Conservation (phyloP, 1,140 invertebrate species). For the Brachionus calyciflorus region DNA sequence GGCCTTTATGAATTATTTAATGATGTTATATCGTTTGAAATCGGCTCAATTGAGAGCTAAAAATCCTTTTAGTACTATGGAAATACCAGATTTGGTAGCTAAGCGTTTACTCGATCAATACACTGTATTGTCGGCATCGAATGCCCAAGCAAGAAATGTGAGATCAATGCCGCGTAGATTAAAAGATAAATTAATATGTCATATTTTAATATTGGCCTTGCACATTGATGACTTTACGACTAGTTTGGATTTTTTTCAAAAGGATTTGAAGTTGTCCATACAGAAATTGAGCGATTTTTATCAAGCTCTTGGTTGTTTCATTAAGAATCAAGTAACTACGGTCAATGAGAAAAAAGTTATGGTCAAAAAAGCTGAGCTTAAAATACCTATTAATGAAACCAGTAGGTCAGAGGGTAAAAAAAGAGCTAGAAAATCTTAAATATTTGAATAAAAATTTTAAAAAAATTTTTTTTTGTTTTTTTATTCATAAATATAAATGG, state of each 20-base stretch:
- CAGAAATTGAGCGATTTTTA: slow-evolving; percentile 41
- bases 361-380: slow-evolving; percentile 25
- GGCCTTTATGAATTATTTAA: slow-evolving; percentile 25
- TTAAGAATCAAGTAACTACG: slow-evolving; percentile 24
- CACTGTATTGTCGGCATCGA: slow-evolving; percentile 1
- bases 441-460: no score
- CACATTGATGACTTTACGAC: slow-evolving; percentile 45
- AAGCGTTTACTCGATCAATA: slow-evolving; percentile 22
- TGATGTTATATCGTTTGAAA: slow-evolving; percentile 11
- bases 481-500: no score
- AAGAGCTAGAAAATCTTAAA: slow-evolving; percentile 33
- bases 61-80: slow-evolving; percentile 5
- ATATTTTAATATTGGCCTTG: slow-evolving; percentile 47
- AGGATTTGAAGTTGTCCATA: slow-evolving; percentile 43
- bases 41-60: slow-evolving; percentile 25
- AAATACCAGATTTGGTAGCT: slow-evolving; percentile 33
- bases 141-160: slow-evolving; percentile 20
- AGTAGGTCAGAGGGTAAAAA: not conserved
- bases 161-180: slow-evolving; percentile 47
- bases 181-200: slow-evolving; percentile 48
- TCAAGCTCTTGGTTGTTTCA: slow-evolving; percentile 43
- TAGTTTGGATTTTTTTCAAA: slow-evolving; percentile 44
- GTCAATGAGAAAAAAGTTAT: slow-evolving; percentile 15
- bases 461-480: no score
- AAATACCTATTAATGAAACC: not conserved